Conservation (phyloP, 2,113 vertebrate genomes). For the Phyllostomus discolor region DNA sequence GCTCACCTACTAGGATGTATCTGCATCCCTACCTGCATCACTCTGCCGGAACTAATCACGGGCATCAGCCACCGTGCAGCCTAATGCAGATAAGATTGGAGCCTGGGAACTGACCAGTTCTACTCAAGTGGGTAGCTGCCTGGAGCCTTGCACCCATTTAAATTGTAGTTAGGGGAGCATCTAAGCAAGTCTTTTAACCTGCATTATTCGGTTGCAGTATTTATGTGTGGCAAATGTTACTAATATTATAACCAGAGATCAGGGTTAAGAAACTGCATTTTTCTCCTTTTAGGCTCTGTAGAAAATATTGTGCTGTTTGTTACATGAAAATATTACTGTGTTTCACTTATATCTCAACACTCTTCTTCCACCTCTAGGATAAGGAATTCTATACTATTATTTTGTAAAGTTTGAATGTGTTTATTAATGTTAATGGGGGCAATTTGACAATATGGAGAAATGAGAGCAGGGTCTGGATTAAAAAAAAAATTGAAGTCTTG, state of each 20-base stretch:
- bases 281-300: slow-evolving; percentile 10
- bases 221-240: slow-evolving; percentile 79
- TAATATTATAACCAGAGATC: slow-evolving; percentile 71
- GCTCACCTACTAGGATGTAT: slow-evolving; percentile 76
- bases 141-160: slow-evolving; percentile 67
- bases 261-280: slow-evolving; percentile 70
- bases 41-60: slow-evolving; percentile 81
- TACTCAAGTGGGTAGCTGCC: slow-evolving; percentile 61
- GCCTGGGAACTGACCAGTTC: slow-evolving; percentile 74
- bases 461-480: slow-evolving; percentile 57
- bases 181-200: slow-evolving; percentile 71
- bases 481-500: slow-evolving; percentile 76
- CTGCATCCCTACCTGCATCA: slow-evolving; percentile 83
- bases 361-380: slow-evolving; percentile 45
- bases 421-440: slow-evolving; percentile 63
- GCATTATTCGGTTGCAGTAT: slow-evolving; percentile 78
- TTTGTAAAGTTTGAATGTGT: slow-evolving; percentile 78
- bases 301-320: slow-evolving; percentile 56
- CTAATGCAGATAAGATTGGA: slow-evolving; percentile 85
- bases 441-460: slow-evolving; percentile 74
- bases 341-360: slow-evolving; percentile 70
- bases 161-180: slow-evolving; percentile 72
- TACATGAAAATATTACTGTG: slow-evolving; percentile 66
- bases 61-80: slow-evolving; percentile 77
- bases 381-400: slow-evolving; percentile 38